Evolutionary conservation across 2,797 vertebrate species (phyloP).

Genomic region (Acipenser ruthenus): DNA sequence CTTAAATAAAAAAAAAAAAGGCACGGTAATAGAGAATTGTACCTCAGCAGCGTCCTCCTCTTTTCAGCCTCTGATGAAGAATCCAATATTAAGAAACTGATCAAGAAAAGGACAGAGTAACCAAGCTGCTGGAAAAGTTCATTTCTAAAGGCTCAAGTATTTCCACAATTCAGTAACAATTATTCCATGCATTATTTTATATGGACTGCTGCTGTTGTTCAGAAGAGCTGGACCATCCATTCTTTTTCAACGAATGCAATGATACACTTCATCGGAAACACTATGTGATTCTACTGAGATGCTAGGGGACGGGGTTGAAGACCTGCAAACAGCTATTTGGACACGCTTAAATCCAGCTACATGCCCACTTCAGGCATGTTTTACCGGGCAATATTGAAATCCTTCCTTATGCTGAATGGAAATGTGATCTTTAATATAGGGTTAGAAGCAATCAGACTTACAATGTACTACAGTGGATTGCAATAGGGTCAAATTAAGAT

Average conservation of each 20-base stretch:
- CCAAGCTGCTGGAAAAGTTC: slow-evolving; percentile 61
- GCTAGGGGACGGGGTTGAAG: too few species aligned
- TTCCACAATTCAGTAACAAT: slow-evolving; percentile 56
- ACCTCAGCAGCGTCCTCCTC: slow-evolving; percentile 95
- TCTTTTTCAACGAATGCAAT: background rate
- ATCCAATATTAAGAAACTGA: slow-evolving; percentile 96
- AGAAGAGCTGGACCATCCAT: background rate
- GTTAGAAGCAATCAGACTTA: too few species aligned
- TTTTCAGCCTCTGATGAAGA: slow-evolving; percentile 98
- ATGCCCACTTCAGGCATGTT: too few species aligned
- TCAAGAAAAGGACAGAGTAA: slow-evolving; percentile 68
- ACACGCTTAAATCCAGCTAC: too few species aligned
- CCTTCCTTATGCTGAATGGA: too few species aligned
- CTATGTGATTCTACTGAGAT: background rate
- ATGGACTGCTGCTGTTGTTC: background rate
- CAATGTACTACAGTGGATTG: too few species aligned
- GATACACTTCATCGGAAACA: background rate
- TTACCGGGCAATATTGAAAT: too few species aligned
- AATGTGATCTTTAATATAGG: too few species aligned
- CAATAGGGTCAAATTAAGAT: too few species aligned
- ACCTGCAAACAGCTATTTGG: too few species aligned
- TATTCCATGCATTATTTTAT: slow-evolving; percentile 50
- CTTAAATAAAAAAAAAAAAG: slow-evolving; percentile 48
- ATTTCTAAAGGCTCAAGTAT: slow-evolving; percentile 63
- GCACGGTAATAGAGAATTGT: slow-evolving; percentile 76